Base-by-base conservation (phyloP, 1,140 invertebrate species). In the Homalodisca vitripennis region DNA sequence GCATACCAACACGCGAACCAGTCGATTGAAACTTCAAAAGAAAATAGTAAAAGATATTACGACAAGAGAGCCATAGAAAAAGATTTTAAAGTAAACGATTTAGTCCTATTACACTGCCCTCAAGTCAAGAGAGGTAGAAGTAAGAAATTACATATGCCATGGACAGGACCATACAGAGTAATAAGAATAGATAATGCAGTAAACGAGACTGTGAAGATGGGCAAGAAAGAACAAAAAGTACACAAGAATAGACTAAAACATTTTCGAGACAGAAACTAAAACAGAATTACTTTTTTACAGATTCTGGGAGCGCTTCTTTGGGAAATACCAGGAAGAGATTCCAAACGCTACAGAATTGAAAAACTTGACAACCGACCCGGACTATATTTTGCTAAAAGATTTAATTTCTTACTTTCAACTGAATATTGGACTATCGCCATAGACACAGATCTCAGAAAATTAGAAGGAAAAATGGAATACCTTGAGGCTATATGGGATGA, bases 181-280 rank as follows among this genome's bases (percentile, higher is more conserved):
- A 29, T 62, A 12, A 30, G 27, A 20, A 62, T 27, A 26, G 14
- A 29, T 29, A 62, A 30, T 62, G 10, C 14, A 13, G 57, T 62
- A 26, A 62, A 62, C 29, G 24, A 6, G 14, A 31, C 24, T 6
- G 29, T 62, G 6, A 62, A 62, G 27, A 27, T 10, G 10, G 57
- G 57, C 3, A 62, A 20, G 29, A 10, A 6, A 2, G 20, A 26
- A 10, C 22, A 62, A 3, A 24, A 22, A 27, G 55, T 27, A 60
- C 62, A 64, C n/a, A 26, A 3, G 1, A 34, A 64, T 34, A 64
- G 29, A 22, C 20, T 64, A n/a, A 64, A 64, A 64, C 62, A 3
- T 10, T 64, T 64, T 64, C 31, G 62, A 41, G 34, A 34, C 10
- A 32, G 62, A 64, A 60, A 60, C 55, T 60, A 60, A 60, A 30